phyloP scores from a whole-genome alignment of 1,140 invertebrate species.

The Penaeus vannamei region DNA sequence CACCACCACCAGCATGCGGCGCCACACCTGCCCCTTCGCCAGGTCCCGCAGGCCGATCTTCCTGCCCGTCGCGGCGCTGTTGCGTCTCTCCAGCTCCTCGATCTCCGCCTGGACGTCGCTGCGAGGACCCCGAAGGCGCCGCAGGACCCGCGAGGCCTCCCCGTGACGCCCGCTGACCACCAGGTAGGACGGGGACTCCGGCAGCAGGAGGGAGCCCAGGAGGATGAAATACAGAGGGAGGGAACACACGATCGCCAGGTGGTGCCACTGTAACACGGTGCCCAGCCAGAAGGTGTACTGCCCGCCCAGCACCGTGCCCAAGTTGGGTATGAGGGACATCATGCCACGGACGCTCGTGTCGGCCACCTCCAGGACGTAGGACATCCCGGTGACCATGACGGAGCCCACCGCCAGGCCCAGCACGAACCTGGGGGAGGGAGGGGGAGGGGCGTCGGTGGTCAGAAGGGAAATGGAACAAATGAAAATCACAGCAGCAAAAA shows the following conservation, averaged over 20 bases:
- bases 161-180: neutral
- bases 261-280: neutral
- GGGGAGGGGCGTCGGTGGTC: too few relatives aligned
- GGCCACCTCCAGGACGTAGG: neutral
- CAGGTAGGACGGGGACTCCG: slow-evolving; percentile 6
- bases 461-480: too few relatives aligned
- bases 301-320: neutral
- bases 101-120: slow-evolving; percentile 6
- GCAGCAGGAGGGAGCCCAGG: neutral
- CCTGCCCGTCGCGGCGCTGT: neutral
- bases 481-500: neutral
- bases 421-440: neutral
- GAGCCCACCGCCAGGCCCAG: neutral
- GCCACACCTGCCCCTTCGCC: neutral
- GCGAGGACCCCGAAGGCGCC: neutral
- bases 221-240: neutral
- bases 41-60: neutral
- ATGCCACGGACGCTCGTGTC: neutral
- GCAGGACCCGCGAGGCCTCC: neutral
- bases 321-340: neutral
- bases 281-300: neutral
- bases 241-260: neutral
- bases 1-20: neutral
- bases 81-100: neutral
- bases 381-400: neutral